phyloP scores from a whole-genome alignment of 2,888 invertebrate genomes.

The Maniola hyperantus region DNA sequence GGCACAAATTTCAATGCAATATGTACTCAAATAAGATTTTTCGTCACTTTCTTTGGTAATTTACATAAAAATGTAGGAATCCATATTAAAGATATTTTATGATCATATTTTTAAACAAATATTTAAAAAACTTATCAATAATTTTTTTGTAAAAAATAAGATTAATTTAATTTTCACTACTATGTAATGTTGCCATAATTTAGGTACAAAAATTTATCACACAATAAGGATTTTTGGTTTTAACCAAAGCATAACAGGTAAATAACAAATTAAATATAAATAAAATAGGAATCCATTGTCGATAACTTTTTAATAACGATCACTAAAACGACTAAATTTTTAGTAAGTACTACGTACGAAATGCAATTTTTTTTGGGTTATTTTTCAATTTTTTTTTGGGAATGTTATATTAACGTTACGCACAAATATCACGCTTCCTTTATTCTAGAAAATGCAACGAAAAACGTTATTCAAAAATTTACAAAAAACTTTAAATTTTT shows the following conservation, averaged over 20 bases:
- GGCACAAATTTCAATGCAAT: too few relatives aligned
- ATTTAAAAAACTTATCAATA: background rate
- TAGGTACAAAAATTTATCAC: background rate
- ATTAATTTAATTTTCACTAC: background rate
- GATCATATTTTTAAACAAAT: too few relatives aligned
- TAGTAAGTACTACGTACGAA: slow-evolving; percentile 29
- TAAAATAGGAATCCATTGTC: slow-evolving; percentile 12
- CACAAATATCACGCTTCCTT: slow-evolving; percentile 23
- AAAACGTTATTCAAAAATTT: background rate
- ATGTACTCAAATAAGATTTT: background rate
- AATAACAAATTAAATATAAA: background rate
- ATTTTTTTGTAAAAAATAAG: background rate
- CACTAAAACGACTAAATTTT: slow-evolving; percentile 27
- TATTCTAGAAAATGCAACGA: slow-evolving; percentile 1
- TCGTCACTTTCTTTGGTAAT: slow-evolving; percentile 8
- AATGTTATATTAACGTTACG: slow-evolving; percentile 23
- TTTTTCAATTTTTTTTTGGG: slow-evolving; percentile 23
- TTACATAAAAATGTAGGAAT: background rate
- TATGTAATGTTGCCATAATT: slow-evolving; percentile 6
- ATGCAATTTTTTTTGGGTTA: slow-evolving; percentile 27
- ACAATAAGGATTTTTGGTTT: background rate
- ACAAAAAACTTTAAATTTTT: background rate
- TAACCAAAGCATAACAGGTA: background rate
- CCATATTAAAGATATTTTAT: background rate
- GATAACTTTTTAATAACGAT: slow-evolving; percentile 23